phyloP scores from a whole-genome alignment of 2,797 vertebrate species.

The Hafferia zeledoni region DNA sequence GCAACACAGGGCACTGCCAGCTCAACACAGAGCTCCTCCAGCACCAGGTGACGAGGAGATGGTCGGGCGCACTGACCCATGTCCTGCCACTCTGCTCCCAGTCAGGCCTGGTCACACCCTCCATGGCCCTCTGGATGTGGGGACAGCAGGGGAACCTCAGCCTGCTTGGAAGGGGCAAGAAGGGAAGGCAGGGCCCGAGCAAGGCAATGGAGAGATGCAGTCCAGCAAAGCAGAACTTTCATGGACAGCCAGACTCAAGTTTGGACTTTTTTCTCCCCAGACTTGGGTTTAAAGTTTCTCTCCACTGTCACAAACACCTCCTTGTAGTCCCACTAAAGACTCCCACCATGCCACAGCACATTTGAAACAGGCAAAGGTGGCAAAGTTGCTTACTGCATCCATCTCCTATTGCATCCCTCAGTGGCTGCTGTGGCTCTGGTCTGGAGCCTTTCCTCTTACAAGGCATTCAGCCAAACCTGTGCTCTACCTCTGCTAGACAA shows the following conservation, averaged over 20 bases:
- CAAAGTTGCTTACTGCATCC: neutral
- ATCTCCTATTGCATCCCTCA: neutral
- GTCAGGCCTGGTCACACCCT: neutral
- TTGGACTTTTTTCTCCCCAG: neutral
- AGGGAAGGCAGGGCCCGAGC: neutral
- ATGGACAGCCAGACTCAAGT: fast-evolving
- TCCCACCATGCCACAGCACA: neutral
- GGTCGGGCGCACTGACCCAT: fast-evolving
- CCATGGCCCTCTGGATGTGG: neutral
- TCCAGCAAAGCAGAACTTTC: neutral
- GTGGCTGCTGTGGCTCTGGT: neutral
- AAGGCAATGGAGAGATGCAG: neutral
- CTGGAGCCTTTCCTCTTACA: neutral
- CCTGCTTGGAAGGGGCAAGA: neutral
- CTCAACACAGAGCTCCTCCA: neutral
- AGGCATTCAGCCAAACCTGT: neutral
- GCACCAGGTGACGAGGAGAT: neutral
- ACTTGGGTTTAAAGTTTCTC: neutral
- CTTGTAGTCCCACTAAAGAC: neutral
- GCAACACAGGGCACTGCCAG: neutral
- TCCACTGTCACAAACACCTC: neutral
- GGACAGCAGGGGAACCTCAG: neutral
- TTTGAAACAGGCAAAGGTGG: neutral
- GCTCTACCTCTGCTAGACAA: neutral
- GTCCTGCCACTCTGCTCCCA: neutral